A percentile compares a stretch with the other conserved stretches of the same genome.
These are phyloP conservation scores for Gasteruption jaculator DNA, from an alignment of 2,888 invertebrate genomes.

Conservation along the genomic window DNA sequence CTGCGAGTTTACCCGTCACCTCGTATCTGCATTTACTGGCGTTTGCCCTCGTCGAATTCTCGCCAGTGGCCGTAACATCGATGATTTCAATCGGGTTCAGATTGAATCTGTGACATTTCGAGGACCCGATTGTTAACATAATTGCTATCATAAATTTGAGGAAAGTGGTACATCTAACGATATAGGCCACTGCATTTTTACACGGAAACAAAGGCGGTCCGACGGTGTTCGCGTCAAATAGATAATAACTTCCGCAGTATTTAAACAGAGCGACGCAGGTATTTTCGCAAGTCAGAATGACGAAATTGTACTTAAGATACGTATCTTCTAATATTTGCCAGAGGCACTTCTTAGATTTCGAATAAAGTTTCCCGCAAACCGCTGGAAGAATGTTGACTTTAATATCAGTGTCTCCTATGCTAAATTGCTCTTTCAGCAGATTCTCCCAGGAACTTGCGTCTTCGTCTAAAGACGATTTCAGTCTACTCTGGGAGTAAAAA, in stretches of 20 bases:
- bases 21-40: too few relatives aligned
- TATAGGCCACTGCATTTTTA: conserved; percentile 33
- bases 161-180: conserved; percentile 37
- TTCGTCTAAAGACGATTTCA: neutral
- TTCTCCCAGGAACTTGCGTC: conserved; percentile 23
- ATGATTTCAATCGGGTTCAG: conserved; percentile 39
- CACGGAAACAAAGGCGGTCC: conserved; percentile 40
- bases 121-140: conserved; percentile 34
- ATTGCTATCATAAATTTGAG: conserved; percentile 32
- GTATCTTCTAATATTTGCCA: conserved; percentile 33
- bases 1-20: conserved; percentile 9
- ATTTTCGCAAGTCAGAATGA: conserved; percentile 36
- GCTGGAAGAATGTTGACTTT: conserved; percentile 30
- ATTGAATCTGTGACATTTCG: conserved; percentile 35
- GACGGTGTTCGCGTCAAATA: conserved; percentile 36
- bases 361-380: conserved; percentile 32
- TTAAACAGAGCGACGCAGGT: conserved; percentile 37
- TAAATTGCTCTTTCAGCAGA: conserved; percentile 31
- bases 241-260: conserved; percentile 39
- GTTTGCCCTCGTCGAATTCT: too few relatives aligned
- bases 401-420: conserved; percentile 37
- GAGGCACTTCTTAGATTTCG: conserved; percentile 23
- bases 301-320: conserved; percentile 35
- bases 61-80: too few relatives aligned
- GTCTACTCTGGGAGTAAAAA: neutral